Conservation (phyloP, 1,140 invertebrate species). For the Lepidurus apus region DNA sequence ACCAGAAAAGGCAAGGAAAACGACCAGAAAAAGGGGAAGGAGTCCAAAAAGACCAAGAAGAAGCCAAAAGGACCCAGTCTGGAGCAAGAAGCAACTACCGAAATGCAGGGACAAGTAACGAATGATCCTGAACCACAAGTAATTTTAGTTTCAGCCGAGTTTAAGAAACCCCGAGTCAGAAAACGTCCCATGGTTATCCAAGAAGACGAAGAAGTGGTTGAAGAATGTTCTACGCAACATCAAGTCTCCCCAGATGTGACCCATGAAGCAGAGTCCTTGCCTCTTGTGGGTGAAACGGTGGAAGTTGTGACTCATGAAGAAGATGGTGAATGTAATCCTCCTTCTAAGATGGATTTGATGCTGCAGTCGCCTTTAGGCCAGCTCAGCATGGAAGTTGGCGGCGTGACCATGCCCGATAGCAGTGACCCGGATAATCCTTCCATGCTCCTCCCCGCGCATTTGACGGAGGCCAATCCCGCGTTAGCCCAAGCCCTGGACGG, state of each 20-base stretch:
- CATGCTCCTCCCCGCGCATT: neutral
- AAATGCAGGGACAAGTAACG: neutral
- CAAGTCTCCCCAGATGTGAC: no score
- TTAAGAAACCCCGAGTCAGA: neutral
- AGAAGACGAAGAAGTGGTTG: neutral
- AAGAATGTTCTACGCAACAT: no score
- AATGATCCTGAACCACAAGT: neutral
- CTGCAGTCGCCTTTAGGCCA: conserved; percentile 25
- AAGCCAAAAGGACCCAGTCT: neutral
- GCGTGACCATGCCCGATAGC: conserved; percentile 2
- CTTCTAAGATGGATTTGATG: conserved; percentile 8
- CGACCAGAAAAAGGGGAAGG: neutral
- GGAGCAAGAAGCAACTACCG: no score
- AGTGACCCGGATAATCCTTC: conserved; percentile 20
- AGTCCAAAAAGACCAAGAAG: neutral
- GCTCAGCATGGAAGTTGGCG: conserved; percentile 18
- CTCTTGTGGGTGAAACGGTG: neutral
- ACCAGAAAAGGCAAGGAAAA: neutral
- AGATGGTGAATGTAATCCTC: neutral
- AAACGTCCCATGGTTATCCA: neutral
- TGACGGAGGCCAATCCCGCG: conserved; percentile 28
- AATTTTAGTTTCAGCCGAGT: neutral
- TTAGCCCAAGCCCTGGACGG: conserved; percentile 26
- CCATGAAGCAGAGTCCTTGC: neutral
- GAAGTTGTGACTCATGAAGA: neutral